phyloP scores from a whole-genome alignment of 2,888 invertebrate species.

The Pocota personata region DNA sequence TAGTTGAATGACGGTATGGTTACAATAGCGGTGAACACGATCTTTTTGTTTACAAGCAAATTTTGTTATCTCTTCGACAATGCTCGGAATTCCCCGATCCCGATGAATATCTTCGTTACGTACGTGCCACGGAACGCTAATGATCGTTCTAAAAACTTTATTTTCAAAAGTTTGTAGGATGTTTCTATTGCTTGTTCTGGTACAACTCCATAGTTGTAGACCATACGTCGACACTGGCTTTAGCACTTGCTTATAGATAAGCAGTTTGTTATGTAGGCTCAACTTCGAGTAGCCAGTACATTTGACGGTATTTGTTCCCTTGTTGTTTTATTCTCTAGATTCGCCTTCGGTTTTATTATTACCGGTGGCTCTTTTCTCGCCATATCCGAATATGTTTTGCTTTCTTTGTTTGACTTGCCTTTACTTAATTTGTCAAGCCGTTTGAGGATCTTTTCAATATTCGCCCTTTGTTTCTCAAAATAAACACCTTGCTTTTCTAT shows the following conservation, averaged over 20 bases:
- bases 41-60: not conserved
- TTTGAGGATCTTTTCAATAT: not conserved
- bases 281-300: no score
- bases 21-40: not conserved
- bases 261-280: no score
- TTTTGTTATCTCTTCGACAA: not conserved
- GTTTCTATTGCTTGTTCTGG: no score
- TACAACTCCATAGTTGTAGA: no score
- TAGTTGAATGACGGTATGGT: no score
- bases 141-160: no score
- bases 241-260: no score
- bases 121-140: no score
- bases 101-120: not conserved
- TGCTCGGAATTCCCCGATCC: no score
- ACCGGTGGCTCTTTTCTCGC: not conserved
- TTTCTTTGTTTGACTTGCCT: not conserved
- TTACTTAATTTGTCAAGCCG: not conserved
- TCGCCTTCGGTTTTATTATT: not conserved
- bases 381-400: not conserved
- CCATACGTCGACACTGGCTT: no score
- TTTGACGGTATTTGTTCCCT: not conserved
- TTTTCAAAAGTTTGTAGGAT: no score
- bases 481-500: not conserved
- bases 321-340: not conserved
- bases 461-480: not conserved